Evolutionary conservation across 2,888 invertebrate genomes (phyloP).

Genomic region (Norana najaformis): DNA sequence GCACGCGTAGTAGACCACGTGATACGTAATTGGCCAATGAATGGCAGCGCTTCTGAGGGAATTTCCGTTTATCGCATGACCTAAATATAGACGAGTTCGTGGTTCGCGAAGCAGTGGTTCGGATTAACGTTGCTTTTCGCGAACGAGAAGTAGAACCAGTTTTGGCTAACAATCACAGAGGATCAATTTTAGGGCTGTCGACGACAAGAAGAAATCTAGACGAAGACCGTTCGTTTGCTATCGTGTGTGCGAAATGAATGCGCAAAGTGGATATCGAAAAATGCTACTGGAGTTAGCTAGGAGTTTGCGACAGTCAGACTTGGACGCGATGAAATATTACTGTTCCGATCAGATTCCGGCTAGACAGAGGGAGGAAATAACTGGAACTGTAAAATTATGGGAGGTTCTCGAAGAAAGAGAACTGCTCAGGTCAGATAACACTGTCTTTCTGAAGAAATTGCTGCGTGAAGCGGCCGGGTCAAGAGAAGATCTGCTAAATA

Average conservation of each 20-base stretch:
- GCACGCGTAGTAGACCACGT: neutral
- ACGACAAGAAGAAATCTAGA: neutral
- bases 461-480: neutral
- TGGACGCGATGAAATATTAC: neutral
- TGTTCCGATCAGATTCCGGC: neutral
- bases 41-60: neutral
- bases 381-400: neutral
- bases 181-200: no score
- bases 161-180: no score
- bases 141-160: neutral
- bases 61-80: neutral
- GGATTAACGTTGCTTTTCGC: no score
- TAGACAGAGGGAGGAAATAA: constrained; percentile 13
- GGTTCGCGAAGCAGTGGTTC: neutral
- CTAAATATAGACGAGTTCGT: neutral
- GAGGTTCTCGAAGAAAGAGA: constrained; percentile 1
- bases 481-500: neutral
- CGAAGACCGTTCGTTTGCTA: neutral
- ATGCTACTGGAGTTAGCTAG: neutral
- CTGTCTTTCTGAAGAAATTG: constrained; percentile 13
- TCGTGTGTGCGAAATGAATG: neutral
- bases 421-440: neutral
- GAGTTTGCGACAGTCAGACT: neutral
- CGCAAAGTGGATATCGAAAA: neutral
- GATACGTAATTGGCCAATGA: neutral